Conservation (phyloP, 2,797 vertebrate genomes). For the Trachurus trachurus region DNA sequence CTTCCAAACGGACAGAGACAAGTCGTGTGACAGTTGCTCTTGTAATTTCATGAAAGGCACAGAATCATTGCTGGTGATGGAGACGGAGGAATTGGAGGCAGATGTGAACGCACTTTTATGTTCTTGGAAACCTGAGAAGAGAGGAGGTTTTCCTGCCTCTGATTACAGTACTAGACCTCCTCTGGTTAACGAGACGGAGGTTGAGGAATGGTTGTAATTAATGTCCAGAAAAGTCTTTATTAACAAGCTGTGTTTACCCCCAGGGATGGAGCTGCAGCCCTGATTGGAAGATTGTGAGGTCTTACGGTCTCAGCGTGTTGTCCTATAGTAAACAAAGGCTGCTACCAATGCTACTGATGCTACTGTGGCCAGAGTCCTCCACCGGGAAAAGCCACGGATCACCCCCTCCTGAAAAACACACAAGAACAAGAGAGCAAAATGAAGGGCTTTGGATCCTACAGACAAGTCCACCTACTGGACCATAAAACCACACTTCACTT, state of each 20-base stretch:
- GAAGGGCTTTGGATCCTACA: neutral
- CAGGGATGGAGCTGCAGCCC: conserved; percentile 1
- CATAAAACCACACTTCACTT: neutral
- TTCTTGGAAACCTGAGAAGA: conserved; percentile 46
- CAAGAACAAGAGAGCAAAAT: neutral
- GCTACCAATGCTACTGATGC: conserved; percentile 77
- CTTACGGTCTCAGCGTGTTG: conserved; percentile 69
- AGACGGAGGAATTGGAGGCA: neutral
- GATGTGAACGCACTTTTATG: conserved; percentile 6
- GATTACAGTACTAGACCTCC: conserved; percentile 3
- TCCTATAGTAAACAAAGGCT: conserved; percentile 80
- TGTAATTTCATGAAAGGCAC: conserved; percentile 1
- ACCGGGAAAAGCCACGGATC: conserved; percentile 72
- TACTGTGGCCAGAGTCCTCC: conserved; percentile 76
- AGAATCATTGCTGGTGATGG: neutral
- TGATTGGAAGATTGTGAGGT: neutral
- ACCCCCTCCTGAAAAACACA: conserved; percentile 73
- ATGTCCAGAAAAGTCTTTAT: conserved; percentile 25
- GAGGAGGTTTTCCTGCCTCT: neutral
- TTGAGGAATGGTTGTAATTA: conserved; percentile 32
- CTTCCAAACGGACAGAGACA: neutral
- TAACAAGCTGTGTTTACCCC: conserved; percentile 1
- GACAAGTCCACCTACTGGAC: neutral
- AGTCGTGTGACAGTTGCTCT: neutral
- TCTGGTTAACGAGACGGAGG: neutral